These are phyloP conservation scores for Semotilus atromaculatus DNA, from an alignment of 2,797 vertebrate species.

Conservation along the genomic window DNA sequence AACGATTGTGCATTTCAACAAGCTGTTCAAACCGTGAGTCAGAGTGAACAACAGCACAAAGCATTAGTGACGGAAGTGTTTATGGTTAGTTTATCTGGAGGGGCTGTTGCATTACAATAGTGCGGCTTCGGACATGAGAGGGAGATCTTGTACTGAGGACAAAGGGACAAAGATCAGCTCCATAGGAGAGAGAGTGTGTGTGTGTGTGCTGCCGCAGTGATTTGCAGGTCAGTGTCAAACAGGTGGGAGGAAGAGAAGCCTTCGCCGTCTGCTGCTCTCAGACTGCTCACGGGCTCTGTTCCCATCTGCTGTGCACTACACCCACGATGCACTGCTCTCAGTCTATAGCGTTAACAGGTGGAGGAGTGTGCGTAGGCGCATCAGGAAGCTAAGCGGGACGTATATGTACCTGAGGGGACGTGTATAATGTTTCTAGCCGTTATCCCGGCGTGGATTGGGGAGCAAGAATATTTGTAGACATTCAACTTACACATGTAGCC, in stretches of 20 bases:
- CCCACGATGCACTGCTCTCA: slow-evolving; percentile 51
- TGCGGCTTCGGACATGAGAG: neutral
- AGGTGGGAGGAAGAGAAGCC: slow-evolving; percentile 58
- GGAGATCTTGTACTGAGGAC: neutral
- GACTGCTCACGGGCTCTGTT: slow-evolving; percentile 41
- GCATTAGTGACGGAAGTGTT: neutral
- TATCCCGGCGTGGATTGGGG: slow-evolving; percentile 14
- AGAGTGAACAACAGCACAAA: slow-evolving; percentile 1
- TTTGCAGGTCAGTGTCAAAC: slow-evolving; percentile 54
- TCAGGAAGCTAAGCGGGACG: slow-evolving; percentile 16
- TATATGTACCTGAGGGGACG: slow-evolving; percentile 43
- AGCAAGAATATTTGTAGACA: slow-evolving; percentile 21
- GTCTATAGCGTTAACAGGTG: slow-evolving; percentile 50
- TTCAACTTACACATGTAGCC: neutral
- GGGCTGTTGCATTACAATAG: neutral
- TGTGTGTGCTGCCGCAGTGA: slow-evolving; percentile 20
- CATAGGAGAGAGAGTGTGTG: neutral
- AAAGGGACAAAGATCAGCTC: slow-evolving; percentile 21
- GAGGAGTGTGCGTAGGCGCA: slow-evolving; percentile 37
- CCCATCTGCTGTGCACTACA: slow-evolving; percentile 51
- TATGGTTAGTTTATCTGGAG: slow-evolving; percentile 8
- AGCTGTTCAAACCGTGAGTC: slow-evolving; percentile 13
- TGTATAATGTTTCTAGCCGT: slow-evolving; percentile 3
- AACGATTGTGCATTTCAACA: slow-evolving; percentile 31
- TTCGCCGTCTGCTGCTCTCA: slow-evolving; percentile 53